Base-by-base conservation (phyloP, 2,888 invertebrate species). In the Dicyrtomina minuta region DNA sequence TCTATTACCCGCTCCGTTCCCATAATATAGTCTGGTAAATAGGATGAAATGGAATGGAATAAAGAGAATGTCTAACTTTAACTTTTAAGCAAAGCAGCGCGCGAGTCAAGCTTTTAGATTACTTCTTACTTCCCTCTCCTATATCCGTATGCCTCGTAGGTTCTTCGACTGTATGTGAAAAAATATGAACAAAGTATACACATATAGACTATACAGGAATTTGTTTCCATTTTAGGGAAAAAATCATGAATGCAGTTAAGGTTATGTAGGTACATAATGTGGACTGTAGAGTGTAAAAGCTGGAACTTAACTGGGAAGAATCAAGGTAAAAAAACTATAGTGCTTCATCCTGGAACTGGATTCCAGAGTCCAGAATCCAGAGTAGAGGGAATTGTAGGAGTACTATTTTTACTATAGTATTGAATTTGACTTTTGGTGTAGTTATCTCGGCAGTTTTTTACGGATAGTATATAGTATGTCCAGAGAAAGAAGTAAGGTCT, bases 401-500 rank as follows among this genome's bases (percentile, higher is more conserved):
- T 46, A 12, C 10, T 46, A n/a, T 20, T n/a, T 46, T 46, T 3
- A 46, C n/a, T 46, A 17, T 20, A n/a, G n/a, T 46, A n/a, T 20
- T 20, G 46, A 46, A 4, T 46, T 46, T 46, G 51, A 51, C 20
- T 17, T 22, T 1, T 33, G 8, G 33, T 33, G 33, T 33, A 33
- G 33, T 33, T 46, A 3, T 4, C 15, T 4, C 17, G 13, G 46
- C n/a, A 15, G 46, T 46, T 5, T 17, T 33, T 33, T 33, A 33
- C n/a, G 17, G 51, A 17, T 51, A 15, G 15, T 46, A 13, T 46
- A 39, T 59, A 41, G 59, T 39, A 59, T 46, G 33, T 61, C 51
- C 55, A 61, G 61, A 26, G 43, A 61, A 61, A 66, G 49, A 59
- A 59, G 62, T n/a, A 8, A 33, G 33, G 33, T 33, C 8, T 55